These are phyloP conservation scores for Torymus auratus DNA, from an alignment of 2,888 invertebrate species.

Conservation along the genomic window DNA sequence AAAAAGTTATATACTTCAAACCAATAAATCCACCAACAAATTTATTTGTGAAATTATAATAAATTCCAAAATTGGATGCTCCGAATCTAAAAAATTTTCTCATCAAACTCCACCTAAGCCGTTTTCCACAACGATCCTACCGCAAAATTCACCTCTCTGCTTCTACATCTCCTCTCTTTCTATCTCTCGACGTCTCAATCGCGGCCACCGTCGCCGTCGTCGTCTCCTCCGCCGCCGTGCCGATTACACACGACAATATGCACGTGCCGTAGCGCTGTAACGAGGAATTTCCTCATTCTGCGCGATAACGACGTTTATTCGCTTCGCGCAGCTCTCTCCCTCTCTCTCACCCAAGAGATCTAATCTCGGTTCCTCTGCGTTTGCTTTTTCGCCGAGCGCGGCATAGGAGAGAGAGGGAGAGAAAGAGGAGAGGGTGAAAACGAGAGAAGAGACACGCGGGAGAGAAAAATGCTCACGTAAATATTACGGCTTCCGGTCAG, in stretches of 20 bases:
- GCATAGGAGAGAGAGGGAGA: background rate
- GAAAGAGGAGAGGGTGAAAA: conserved; percentile 1
- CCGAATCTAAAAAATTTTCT: no score
- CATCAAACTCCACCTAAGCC: no score
- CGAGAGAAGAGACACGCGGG: conserved; percentile 18
- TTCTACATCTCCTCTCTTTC: no score
- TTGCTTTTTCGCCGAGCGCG: background rate
- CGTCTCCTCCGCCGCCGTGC: background rate
- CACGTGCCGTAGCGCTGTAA: conserved; percentile 57
- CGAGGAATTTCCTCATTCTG: conserved; percentile 64
- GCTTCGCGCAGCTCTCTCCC: conserved; percentile 29
- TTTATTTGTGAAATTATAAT: no score
- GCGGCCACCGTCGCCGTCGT: background rate
- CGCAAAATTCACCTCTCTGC: no score
- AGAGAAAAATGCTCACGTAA: conserved; percentile 48
- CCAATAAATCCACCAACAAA: no score
- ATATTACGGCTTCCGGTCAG: conserved; percentile 56
- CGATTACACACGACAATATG: conserved; percentile 49
- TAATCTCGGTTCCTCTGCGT: conserved; percentile 48
- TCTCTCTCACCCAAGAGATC: conserved; percentile 16
- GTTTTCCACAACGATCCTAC: no score
- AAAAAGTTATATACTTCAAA: no score
- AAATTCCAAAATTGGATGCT: no score
- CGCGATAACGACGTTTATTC: conserved; percentile 58
- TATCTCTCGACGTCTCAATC: background rate